These are phyloP conservation scores for Drosophila mimetica DNA, from an alignment of 2,888 invertebrate species.

Conservation along the genomic window DNA sequence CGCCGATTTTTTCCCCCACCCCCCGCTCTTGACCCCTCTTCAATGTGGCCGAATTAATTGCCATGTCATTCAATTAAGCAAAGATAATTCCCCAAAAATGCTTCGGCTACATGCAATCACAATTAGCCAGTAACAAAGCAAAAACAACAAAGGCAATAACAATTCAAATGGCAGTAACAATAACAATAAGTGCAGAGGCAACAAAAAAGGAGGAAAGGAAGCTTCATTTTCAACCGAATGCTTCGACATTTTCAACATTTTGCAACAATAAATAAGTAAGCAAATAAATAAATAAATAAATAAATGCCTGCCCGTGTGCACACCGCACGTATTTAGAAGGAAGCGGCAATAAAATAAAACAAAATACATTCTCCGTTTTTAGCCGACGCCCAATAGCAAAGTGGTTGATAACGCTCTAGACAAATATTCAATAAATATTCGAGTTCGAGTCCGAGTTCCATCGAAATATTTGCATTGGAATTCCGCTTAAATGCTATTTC, in stretches of 20 bases:
- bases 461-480: slow-evolving; percentile 17
- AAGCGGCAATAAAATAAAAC: slow-evolving; percentile 6
- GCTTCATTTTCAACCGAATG: slow-evolving; percentile 44
- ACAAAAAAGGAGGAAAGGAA: slow-evolving; percentile 2
- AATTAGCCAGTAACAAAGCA: slow-evolving; percentile 46
- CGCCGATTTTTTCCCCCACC: background rate
- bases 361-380: slow-evolving; percentile 12
- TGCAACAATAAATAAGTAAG: slow-evolving; percentile 24
- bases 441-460: slow-evolving; percentile 6
- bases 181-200: slow-evolving; percentile 19
- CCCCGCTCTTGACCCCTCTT: background rate
- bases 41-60: slow-evolving; percentile 45
- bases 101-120: slow-evolving; percentile 59
- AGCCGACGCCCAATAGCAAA: slow-evolving; percentile 10
- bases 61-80: slow-evolving; percentile 60
- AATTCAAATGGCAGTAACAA: slow-evolving; percentile 37
- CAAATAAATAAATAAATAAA: slow-evolving; percentile 35
- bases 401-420: slow-evolving; percentile 19
- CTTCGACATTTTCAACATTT: slow-evolving; percentile 43
- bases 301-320: background rate
- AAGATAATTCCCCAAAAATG: slow-evolving; percentile 62
- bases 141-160: slow-evolving; percentile 18
- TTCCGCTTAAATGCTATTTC: slow-evolving; percentile 14
- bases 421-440: slow-evolving; percentile 35
- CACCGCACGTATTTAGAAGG: slow-evolving; percentile 5